Evolutionary conservation across 2,797 vertebrate species (phyloP).

Genomic region (Phataginus tricuspis): DNA sequence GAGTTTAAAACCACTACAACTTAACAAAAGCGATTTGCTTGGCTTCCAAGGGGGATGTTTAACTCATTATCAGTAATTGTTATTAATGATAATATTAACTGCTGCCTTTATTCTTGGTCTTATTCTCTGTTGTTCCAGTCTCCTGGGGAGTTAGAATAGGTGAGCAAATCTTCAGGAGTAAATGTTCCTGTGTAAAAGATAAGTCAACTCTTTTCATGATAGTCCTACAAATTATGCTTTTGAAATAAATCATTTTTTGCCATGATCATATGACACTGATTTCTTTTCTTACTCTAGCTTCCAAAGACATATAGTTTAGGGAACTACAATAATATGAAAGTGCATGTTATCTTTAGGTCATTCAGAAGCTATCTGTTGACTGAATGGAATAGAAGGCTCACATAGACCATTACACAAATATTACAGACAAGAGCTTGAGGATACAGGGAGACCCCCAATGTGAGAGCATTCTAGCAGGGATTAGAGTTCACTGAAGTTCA

Average conservation of each 20-base stretch:
- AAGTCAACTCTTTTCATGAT: neutral
- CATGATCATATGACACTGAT: neutral
- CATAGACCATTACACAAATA: neutral
- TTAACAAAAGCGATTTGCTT: conserved; percentile 28
- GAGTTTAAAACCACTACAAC: conserved; percentile 28
- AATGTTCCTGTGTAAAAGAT: neutral
- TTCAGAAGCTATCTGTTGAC: neutral
- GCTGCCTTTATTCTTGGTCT: neutral
- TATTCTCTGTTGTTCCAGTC: conserved; percentile 9
- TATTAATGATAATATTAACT: conserved; percentile 31
- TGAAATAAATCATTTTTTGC: neutral
- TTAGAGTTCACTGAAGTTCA: neutral
- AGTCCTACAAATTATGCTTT: neutral
- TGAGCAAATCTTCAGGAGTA: neutral
- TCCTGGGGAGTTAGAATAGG: neutral
- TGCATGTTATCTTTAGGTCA: conserved; percentile 31
- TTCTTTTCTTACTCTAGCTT: conserved; percentile 46
- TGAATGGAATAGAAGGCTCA: neutral
- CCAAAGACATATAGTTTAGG: neutral
- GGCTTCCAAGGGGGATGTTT: conserved; percentile 33
- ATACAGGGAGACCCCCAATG: neutral
- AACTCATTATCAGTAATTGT: conserved; percentile 29
- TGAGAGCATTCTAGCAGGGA: neutral
- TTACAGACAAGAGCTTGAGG: neutral
- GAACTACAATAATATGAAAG: conserved; percentile 25